Evolutionary conservation across 2,113 vertebrate species (phyloP).

Genomic region (Microcebus murinus): DNA sequence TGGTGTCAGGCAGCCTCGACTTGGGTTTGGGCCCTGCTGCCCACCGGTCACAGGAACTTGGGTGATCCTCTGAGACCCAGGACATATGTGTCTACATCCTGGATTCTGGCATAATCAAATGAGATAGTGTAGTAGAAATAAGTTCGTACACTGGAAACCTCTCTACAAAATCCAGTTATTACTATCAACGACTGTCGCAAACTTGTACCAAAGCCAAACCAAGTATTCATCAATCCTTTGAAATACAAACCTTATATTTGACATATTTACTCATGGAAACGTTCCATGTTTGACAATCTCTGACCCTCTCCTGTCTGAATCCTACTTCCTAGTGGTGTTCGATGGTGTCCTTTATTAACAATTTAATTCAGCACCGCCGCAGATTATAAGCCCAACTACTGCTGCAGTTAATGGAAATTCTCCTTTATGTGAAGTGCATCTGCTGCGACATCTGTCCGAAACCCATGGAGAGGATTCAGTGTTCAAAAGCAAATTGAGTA

Average conservation of each 20-base stretch:
- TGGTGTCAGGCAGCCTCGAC: not conserved
- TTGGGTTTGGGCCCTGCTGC: not conserved
- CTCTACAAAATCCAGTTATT: not conserved
- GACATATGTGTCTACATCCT: not conserved
- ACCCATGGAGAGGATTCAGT: constrained; percentile 18
- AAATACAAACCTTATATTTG: not conserved
- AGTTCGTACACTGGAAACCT: not conserved
- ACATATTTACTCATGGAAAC: not conserved
- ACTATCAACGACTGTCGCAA: not conserved
- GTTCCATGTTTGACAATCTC: not conserved
- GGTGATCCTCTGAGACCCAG: not conserved
- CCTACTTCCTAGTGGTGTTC: not conserved
- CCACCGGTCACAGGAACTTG: not conserved
- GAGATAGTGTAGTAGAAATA: not conserved
- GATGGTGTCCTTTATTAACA: constrained; percentile 1
- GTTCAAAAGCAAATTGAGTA: constrained; percentile 65
- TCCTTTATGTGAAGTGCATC: constrained; percentile 55
- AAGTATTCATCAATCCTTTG: not conserved
- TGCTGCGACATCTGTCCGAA: constrained; percentile 65
- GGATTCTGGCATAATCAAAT: not conserved
- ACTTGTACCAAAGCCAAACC: not conserved
- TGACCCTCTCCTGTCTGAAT: not conserved
- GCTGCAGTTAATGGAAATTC: constrained; percentile 57
- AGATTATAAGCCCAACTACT: not conserved
- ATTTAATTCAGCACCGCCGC: not conserved